A percentile compares a stretch with the other conserved stretches of the same genome.
phyloP scores from a whole-genome alignment of 2,888 invertebrate genomes.

The Rhamnusium bicolor region DNA sequence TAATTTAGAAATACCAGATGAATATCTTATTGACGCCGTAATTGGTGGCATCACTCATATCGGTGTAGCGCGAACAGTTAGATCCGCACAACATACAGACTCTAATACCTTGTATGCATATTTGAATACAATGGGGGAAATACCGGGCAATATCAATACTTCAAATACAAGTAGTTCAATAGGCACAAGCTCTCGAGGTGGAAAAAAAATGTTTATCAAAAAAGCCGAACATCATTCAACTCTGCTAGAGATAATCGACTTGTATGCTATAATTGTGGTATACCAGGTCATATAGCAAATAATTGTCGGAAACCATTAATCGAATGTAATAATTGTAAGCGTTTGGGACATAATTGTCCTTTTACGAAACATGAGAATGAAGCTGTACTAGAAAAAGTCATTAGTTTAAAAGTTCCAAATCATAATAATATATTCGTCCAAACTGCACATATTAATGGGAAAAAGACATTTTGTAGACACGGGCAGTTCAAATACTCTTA shows the following conservation, averaged over 20 bases:
- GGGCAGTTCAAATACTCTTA: background rate
- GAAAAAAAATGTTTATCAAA: background rate
- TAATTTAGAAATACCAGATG: slow-evolving; percentile 37
- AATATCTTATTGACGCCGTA: slow-evolving; percentile 49
- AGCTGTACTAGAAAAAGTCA: background rate
- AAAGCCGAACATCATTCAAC: no score
- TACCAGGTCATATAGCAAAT: background rate
- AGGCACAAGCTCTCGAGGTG: no score
- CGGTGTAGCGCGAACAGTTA: slow-evolving; percentile 41
- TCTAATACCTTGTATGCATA: background rate
- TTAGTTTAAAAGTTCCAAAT: background rate
- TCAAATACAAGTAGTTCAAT: background rate
- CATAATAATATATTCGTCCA: background rate
- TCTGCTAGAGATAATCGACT: background rate
- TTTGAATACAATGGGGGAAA: background rate
- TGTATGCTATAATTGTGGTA: background rate
- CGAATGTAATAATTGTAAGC: background rate
- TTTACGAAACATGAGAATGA: background rate
- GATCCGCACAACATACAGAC: slow-evolving; percentile 19
- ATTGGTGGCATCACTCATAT: slow-evolving; percentile 46
- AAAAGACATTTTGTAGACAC: background rate
- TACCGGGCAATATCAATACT: background rate
- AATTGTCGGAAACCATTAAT: background rate
- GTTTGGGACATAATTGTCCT: background rate
- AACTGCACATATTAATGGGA: background rate